Conservation (phyloP, 2,888 invertebrate genomes). For the Tanytarsus gracilentus region DNA sequence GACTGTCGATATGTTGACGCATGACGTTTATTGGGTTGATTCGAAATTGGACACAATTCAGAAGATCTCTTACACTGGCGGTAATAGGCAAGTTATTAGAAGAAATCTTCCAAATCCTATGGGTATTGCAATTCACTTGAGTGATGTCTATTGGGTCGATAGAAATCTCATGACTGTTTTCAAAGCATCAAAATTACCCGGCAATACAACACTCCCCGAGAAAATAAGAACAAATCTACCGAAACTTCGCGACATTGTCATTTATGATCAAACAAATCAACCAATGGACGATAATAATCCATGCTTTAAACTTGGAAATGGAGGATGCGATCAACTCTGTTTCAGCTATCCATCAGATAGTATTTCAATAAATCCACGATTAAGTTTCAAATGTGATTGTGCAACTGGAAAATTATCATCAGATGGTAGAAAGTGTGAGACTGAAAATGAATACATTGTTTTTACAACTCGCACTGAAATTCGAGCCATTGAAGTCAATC, state of each 20-base stretch:
- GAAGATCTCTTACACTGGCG: constrained; percentile 75
- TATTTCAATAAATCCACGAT: constrained; percentile 40
- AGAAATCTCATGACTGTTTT: constrained; percentile 77
- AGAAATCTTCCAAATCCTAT: constrained; percentile 86
- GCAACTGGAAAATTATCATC: constrained; percentile 70
- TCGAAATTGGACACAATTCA: constrained; percentile 90
- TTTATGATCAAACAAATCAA: constrained; percentile 83
- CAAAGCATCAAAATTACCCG: constrained; percentile 67
- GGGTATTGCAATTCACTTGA: constrained; percentile 80
- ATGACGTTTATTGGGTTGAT: constrained; percentile 97
- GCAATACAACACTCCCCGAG: constrained; percentile 56
- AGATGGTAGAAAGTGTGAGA: constrained; percentile 64
- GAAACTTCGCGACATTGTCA: constrained; percentile 80
- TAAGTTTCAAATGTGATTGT: constrained; percentile 75
- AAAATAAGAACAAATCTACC: constrained; percentile 73
- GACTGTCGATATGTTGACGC: constrained; percentile 84
- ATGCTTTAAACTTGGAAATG: constrained; percentile 64
- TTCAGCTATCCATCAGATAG: constrained; percentile 77
- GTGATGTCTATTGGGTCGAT: constrained; percentile 90
- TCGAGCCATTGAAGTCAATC: constrained; percentile 80
- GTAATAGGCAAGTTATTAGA: constrained; percentile 71
- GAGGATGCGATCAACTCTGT: constrained; percentile 90
- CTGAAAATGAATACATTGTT: constrained; percentile 80
- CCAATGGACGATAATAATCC: constrained; percentile 75
- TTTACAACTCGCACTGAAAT: constrained; percentile 93